Evolutionary conservation across 2,797 vertebrate species (phyloP), one percentile per base, ranked within the genome.

Genomic region (Parambassis ranga): DNA sequence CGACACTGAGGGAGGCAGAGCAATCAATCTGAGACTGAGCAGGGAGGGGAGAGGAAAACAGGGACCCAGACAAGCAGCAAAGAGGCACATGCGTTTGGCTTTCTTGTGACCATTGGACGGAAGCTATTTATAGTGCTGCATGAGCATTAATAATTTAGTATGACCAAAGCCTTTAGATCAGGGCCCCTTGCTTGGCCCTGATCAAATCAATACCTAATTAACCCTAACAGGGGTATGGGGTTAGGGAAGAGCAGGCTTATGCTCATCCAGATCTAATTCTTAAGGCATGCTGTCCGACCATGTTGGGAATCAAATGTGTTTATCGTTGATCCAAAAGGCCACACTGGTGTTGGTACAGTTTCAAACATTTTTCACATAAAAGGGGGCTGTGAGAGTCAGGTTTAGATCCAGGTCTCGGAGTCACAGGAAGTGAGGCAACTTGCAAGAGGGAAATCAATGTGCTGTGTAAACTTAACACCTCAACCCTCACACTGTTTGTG

Each of bases 141-240:
- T 63, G 62, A 76, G 53, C 66, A 60, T 90, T 75, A 81, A 89
- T 87, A 84, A 87, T 90, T 80, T 63, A 85, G 70, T 60, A 55
- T 53, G 62, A 79, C 65, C 59, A 23, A 72, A 71, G 65, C 58
- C 65, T 31, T 55, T 10, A 55, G 74, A 74, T 42, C 48, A n/a
- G 62, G 30, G 53, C 57, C 48, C 49, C 30, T 42, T 13, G 18
- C 71, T 39, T 22, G 20, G 43, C 46, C 69, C 67, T 39, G 36
- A 69, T 77, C 80, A 61, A 75, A 89, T 87, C 83, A 70, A 85
- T 87, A 82, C 33, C 79, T 79, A 44, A 85, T 86, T 86, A 87
- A 77, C 79, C 58, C 76, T 7, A 61, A 67, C 68, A 47, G 53
- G 32, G 48, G 32, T 23, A 28, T 16, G 36, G 33, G 38, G 42